A percentile compares a stretch with the other conserved stretches of the same genome.
Conservation (phyloP, 2,888 invertebrate genomes). For the Troilus luridus region DNA sequence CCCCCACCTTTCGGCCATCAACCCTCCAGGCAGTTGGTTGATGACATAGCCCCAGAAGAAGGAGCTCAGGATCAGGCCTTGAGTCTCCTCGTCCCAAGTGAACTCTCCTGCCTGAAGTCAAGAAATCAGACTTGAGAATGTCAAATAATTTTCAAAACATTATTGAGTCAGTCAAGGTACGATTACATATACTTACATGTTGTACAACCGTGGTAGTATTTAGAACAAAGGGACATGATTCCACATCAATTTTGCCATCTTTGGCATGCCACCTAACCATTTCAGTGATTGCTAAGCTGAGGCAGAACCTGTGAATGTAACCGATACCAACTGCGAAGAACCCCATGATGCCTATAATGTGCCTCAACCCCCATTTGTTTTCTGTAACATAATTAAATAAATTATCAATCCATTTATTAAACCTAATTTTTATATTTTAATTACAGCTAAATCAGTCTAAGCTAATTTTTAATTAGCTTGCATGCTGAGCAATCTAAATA, state of each 20-base stretch:
- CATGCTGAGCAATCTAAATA: too few species aligned
- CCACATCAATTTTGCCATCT: constrained; percentile 68
- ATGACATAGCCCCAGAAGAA: constrained; percentile 72
- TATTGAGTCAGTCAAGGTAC: constrained; percentile 26
- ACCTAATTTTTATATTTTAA: too few species aligned
- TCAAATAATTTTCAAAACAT: background rate
- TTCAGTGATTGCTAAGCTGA: constrained; percentile 70
- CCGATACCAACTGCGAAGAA: constrained; percentile 70
- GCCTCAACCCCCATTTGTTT: constrained; percentile 65
- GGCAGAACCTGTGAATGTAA: constrained; percentile 70
- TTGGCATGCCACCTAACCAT: constrained; percentile 68
- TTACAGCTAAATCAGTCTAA: too few species aligned
- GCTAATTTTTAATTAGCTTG: too few species aligned
- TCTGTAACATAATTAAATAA: constrained; percentile 56
- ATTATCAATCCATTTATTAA: background rate
- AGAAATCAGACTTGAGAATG: background rate
- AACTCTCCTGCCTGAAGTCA: constrained; percentile 69
- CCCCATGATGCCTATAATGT: constrained; percentile 68
- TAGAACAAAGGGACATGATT: constrained; percentile 70
- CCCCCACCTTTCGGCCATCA: constrained; percentile 69
- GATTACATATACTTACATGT: background rate
- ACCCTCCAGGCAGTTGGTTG: constrained; percentile 71
- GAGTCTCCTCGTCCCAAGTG: constrained; percentile 77
- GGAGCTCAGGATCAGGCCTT: constrained; percentile 69
- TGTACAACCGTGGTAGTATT: constrained; percentile 46